A percentile compares a stretch with the other conserved stretches of the same genome.
Evolutionary conservation across 1,140 invertebrate species (phyloP).

Genomic region (Anastrepha ludens): DNA sequence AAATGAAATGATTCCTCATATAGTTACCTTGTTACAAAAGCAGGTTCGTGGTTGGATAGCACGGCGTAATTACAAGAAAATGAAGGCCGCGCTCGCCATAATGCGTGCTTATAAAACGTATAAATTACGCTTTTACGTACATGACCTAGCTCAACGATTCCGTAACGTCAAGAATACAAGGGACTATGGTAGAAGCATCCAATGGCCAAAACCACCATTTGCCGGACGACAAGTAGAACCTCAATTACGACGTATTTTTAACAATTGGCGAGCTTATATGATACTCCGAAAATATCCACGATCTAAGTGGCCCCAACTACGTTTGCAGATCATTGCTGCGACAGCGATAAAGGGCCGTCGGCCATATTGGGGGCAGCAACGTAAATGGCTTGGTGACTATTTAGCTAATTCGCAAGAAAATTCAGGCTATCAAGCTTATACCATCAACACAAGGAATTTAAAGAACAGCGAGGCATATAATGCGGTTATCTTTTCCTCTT

Average conservation of each 20-base stretch:
- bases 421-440: slow-evolving; percentile 82
- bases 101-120: slow-evolving; percentile 90
- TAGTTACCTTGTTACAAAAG: slow-evolving; percentile 95
- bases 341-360: slow-evolving; percentile 85
- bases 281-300: slow-evolving; percentile 87
- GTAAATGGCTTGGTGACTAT: slow-evolving; percentile 96
- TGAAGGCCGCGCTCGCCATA: slow-evolving; percentile 89
- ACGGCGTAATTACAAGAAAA: slow-evolving; percentile 85
- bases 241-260: slow-evolving; percentile 75
- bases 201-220: slow-evolving; percentile 88
- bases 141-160: slow-evolving; percentile 81
- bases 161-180: slow-evolving; percentile 77
- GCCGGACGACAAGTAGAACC: slow-evolving; percentile 77
- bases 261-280: slow-evolving; percentile 92
- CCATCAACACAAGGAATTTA: slow-evolving; percentile 81
- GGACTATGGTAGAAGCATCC: slow-evolving; percentile 86
- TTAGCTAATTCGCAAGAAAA: slow-evolving; percentile 87
- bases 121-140: slow-evolving; percentile 88
- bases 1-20: slow-evolving; percentile 88
- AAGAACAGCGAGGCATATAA: slow-evolving; percentile 83
- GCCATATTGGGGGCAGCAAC: slow-evolving; percentile 86
- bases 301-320: slow-evolving; percentile 91
- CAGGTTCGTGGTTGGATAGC: slow-evolving; percentile 91
- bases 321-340: slow-evolving; percentile 85
- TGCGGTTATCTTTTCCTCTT: slow-evolving; percentile 79